phyloP scores from a whole-genome alignment of 2,113 vertebrate genomes.

The Poecile atricapillus region DNA sequence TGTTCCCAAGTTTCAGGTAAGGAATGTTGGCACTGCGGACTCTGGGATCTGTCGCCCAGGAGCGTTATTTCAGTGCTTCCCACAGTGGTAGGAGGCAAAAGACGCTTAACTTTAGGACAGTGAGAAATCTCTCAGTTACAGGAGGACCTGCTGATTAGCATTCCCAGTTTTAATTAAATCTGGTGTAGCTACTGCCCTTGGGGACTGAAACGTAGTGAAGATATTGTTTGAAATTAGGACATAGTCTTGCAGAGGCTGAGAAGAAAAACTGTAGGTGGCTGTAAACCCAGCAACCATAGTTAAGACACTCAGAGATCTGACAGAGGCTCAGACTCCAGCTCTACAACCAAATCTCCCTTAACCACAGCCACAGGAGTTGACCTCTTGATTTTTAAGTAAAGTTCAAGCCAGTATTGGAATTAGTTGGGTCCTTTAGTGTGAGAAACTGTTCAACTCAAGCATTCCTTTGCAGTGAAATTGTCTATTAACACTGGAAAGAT shows the following conservation, averaged over 20 bases:
- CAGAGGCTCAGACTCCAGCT: neutral
- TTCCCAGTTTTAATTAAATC: slow-evolving; percentile 45
- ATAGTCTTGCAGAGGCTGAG: neutral
- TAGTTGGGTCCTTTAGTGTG: neutral
- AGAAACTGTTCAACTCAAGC: neutral
- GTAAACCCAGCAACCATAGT: neutral
- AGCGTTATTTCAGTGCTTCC: neutral
- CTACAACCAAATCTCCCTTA: neutral
- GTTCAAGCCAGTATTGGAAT: neutral
- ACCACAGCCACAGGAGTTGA: neutral
- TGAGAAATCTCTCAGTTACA: neutral
- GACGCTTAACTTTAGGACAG: neutral
- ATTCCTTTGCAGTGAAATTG: neutral
- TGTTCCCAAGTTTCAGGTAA: neutral
- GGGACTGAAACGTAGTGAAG: neutral
- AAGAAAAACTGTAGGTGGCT: neutral
- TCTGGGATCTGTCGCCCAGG: neutral
- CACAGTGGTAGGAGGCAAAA: neutral
- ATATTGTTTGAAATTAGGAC: slow-evolving; percentile 34
- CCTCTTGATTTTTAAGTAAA: neutral
- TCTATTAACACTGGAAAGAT: neutral
- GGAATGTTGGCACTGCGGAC: neutral
- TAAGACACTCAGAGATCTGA: neutral
- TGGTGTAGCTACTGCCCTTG: neutral
- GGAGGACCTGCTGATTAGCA: slow-evolving; percentile 36